Base-by-base conservation (phyloP, 1,140 invertebrate species). In the Caenorhabditis remanei region DNA sequence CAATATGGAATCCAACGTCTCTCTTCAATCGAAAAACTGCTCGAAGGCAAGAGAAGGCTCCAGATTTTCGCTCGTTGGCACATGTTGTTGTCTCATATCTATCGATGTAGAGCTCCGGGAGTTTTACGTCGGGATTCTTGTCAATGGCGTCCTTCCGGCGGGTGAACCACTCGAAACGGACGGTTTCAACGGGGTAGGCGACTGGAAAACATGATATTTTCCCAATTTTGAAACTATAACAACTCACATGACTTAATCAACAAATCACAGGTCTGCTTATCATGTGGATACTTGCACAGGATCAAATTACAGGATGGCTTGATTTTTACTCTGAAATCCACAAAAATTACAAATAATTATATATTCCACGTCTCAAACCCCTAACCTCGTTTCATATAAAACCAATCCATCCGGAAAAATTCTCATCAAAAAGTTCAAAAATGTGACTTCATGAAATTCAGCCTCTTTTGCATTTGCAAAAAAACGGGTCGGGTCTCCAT, bases 1-100 rank as follows among this genome's bases (percentile, higher is more conserved):
- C 96, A 19, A 97, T 93, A 92, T 96, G 96, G 91, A 96, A 96
- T 16, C 96, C 96, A 40, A 96, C 96, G 93, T 96, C 95, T n/a
- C 96, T 94, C 91, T 96, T 96, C 89, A 97, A 96, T 79, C 95
- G 94, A 91, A 97, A 96, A 91, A 95, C 95, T 0, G 96, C 94
- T 19, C 94, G 93, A 13, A 95, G 91, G 88, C 94, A 95, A 75
- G 94, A 94, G 92, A 95, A 95, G 89, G 95, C 94, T 13, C 95
- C 91, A 21, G 90, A 90, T 83, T 92, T 92, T 16, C 91, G 85
- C 19, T 87, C 90, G 82, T 86, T 85, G 85, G 92, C 91, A 79
- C 91, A 92, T 43, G 91, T 86, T 9, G 89, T 90, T 21, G 90
- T 90, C 46, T 91, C 90, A 79, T 91, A 91, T 14, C 89, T 65